Evolutionary conservation across 2,888 invertebrate genomes (phyloP).

Genomic region (Metallyticus violacea): DNA sequence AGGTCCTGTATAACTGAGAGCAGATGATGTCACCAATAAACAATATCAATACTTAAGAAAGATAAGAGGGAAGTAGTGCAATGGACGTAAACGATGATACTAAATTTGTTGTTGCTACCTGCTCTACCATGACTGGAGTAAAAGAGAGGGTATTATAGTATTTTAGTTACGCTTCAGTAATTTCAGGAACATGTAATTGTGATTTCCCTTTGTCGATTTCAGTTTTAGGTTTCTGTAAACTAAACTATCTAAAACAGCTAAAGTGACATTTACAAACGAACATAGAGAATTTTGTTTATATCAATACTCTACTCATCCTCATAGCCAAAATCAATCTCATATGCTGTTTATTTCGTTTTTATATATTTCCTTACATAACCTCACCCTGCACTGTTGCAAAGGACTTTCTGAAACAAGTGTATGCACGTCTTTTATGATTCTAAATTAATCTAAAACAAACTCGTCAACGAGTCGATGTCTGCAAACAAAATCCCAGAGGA

Average conservation of each 20-base stretch:
- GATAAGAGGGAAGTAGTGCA: background rate
- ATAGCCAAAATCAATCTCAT: no score
- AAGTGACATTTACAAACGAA: background rate
- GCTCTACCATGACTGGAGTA: background rate
- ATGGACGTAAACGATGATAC: background rate
- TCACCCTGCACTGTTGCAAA: no score
- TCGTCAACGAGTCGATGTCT: no score
- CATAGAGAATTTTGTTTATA: background rate
- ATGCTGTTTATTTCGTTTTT: no score
- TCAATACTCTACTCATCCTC: no score
- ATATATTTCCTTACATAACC: no score
- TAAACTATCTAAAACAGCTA: background rate
- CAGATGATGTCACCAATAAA: background rate
- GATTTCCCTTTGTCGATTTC: background rate
- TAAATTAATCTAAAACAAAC: no score
- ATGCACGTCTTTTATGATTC: no score
- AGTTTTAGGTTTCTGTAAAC: background rate
- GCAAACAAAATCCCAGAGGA: no score
- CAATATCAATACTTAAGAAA: no score
- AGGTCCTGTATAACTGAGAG: no score
- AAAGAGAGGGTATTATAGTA: background rate
- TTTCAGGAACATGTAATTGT: background rate
- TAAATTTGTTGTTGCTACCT: background rate
- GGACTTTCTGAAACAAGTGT: no score
- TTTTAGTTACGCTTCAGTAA: background rate